These are phyloP conservation scores for Ctenosaura bakeri DNA, from an alignment of 2,797 vertebrate species.

Conservation along the genomic window DNA sequence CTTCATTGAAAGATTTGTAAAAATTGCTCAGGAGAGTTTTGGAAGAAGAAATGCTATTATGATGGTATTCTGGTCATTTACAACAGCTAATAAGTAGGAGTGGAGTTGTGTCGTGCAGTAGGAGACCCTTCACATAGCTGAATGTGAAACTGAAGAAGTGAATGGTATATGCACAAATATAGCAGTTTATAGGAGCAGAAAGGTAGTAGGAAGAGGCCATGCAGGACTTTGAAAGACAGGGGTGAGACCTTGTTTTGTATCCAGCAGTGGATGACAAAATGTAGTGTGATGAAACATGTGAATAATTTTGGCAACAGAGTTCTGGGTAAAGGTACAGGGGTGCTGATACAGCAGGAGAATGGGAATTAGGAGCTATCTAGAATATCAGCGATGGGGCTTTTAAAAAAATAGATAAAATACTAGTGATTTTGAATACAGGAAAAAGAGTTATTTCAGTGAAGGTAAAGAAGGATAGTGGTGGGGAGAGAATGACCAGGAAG, in stretches of 20 bases:
- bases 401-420: too few relatives aligned
- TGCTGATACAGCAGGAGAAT: too few relatives aligned
- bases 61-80: neutral
- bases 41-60: neutral
- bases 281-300: too few relatives aligned
- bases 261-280: neutral
- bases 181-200: neutral
- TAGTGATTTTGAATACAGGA: neutral
- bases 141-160: neutral
- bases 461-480: neutral
- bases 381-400: neutral
- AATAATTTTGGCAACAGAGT: neutral
- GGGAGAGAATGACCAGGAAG: neutral
- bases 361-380: too few relatives aligned
- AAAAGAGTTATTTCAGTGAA: neutral
- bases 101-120: neutral
- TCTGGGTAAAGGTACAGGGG: neutral
- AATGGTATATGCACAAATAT: neutral
- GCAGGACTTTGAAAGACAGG: neutral
- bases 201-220: neutral
- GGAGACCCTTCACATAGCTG: neutral
- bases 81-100: neutral
- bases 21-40: neutral
- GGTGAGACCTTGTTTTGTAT: neutral
- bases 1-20: neutral